A percentile compares a stretch with the other conserved stretches of the same genome.
These are phyloP conservation scores for Camponotus vicinus DNA, from an alignment of 1,140 invertebrate genomes.

Conservation along the genomic window DNA sequence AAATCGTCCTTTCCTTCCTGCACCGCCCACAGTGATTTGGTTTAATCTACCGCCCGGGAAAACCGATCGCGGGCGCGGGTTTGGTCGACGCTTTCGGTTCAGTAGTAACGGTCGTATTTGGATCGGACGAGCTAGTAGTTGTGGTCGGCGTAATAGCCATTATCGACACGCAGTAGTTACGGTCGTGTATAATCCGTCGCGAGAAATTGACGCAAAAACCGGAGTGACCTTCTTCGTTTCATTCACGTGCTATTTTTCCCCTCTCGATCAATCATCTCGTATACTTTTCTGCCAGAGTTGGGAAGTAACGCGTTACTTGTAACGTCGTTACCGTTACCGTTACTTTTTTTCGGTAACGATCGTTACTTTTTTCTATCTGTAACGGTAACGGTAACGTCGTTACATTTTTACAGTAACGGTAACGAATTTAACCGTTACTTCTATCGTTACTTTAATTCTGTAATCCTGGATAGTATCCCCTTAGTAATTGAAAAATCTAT, in stretches of 20 bases:
- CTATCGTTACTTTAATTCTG: no score
- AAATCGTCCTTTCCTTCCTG: slow-evolving; percentile 34
- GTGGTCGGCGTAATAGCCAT: neutral
- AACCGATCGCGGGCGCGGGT: neutral
- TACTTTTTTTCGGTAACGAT: no score
- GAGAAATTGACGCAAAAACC: slow-evolving; percentile 36
- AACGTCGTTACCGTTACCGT: no score
- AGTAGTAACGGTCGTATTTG: neutral
- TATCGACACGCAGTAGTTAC: slow-evolving; percentile 42
- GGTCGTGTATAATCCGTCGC: slow-evolving; percentile 15
- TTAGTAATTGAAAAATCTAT: no score
- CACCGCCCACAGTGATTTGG: slow-evolving; percentile 10
- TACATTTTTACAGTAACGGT: no score
- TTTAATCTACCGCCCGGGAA: slow-evolving; percentile 24
- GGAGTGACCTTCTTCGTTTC: slow-evolving; percentile 33
- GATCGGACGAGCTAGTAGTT: slow-evolving; percentile 22
- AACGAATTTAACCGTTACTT: no score
- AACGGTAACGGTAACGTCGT: no score
- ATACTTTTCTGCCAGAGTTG: neutral
- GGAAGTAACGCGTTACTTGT: no score
- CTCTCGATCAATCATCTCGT: slow-evolving; percentile 11
- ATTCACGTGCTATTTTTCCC: neutral
- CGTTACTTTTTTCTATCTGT: no score
- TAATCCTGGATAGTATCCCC: no score
- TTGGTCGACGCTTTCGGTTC: slow-evolving; percentile 4